Evolutionary conservation across 2,888 invertebrate species (phyloP).

Genomic region (Tenthredo notha): DNA sequence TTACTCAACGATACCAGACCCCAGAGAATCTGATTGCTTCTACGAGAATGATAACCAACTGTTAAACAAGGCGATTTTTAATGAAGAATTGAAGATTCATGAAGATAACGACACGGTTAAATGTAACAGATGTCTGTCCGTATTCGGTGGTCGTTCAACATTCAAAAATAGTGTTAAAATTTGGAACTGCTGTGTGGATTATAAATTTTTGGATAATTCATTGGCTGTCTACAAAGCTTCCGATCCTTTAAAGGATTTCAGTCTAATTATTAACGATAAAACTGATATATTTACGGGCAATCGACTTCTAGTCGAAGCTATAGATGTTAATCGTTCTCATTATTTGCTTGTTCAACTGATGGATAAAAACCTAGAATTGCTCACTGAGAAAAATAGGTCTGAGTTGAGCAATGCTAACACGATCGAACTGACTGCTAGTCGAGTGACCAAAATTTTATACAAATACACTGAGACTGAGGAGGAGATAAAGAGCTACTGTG

Average conservation of each 20-base stretch:
- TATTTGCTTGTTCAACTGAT: constrained; percentile 70
- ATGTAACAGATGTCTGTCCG: constrained; percentile 71
- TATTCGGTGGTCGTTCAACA: constrained; percentile 65
- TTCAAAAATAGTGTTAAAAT: constrained; percentile 67
- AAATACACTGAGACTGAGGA: constrained; percentile 64
- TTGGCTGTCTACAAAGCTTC: constrained; percentile 47
- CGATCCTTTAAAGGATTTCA: constrained; percentile 70
- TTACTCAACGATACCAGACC: constrained; percentile 63
- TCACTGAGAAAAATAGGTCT: constrained; percentile 62
- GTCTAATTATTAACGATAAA: constrained; percentile 67
- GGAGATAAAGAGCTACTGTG: constrained; percentile 57
- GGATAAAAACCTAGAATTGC: constrained; percentile 70
- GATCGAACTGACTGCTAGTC: constrained; percentile 62
- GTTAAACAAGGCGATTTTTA: constrained; percentile 65
- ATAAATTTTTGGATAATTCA: constrained; percentile 55
- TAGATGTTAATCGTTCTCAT: constrained; percentile 64
- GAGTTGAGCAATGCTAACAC: constrained; percentile 40
- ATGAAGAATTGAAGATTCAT: constrained; percentile 63
- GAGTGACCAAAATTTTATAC: constrained; percentile 72
- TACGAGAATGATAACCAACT: constrained; percentile 69
- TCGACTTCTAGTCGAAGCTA: constrained; percentile 69
- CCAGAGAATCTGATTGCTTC: constrained; percentile 70
- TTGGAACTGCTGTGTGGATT: constrained; percentile 73
- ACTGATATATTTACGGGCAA: constrained; percentile 67
- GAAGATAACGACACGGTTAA: constrained; percentile 61